Evolutionary conservation across 2,113 vertebrate species (phyloP).

Genomic region (Donacobius atricapilla): DNA sequence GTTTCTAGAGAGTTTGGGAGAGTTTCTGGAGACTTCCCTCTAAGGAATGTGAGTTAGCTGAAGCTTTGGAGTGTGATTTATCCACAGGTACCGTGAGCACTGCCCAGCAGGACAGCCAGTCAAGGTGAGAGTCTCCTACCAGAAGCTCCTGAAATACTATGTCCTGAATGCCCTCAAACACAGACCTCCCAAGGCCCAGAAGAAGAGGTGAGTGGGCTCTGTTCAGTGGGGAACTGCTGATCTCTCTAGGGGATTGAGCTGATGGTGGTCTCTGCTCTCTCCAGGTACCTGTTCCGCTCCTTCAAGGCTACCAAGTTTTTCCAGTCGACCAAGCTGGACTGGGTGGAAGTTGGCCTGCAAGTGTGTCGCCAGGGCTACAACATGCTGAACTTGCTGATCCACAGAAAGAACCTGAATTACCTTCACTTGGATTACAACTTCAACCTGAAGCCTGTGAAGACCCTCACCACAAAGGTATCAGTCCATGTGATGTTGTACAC

Average conservation of each 20-base stretch:
- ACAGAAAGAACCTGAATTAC: conserved; percentile 98
- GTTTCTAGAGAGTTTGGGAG: neutral
- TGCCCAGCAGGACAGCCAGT: conserved; percentile 98
- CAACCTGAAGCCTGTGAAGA: conserved; percentile 98
- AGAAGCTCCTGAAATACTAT: conserved; percentile 97
- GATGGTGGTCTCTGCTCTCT: neutral
- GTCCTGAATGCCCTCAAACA: conserved; percentile 98
- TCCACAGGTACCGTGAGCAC: conserved; percentile 92
- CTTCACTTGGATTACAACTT: conserved; percentile 98
- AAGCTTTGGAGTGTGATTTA: neutral
- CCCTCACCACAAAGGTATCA: conserved; percentile 94
- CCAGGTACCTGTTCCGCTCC: conserved; percentile 95
- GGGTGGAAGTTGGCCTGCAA: conserved; percentile 97
- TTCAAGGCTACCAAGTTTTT: conserved; percentile 99
- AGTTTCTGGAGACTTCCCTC: neutral
- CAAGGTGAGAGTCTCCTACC: conserved; percentile 96
- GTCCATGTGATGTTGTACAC: neutral
- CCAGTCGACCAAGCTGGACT: conserved; percentile 98
- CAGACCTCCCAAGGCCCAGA: conserved; percentile 96
- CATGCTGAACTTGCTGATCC: conserved; percentile 98
- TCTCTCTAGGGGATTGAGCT: neutral
- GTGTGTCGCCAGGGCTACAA: conserved; percentile 99
- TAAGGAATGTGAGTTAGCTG: neutral
- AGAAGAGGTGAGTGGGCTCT: conserved; percentile 84
- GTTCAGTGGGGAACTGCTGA: neutral